Evolutionary conservation across 2,113 vertebrate genomes (phyloP), one percentile per base, ranked within the genome.

Genomic region (Coreoperca whiteheadi): DNA sequence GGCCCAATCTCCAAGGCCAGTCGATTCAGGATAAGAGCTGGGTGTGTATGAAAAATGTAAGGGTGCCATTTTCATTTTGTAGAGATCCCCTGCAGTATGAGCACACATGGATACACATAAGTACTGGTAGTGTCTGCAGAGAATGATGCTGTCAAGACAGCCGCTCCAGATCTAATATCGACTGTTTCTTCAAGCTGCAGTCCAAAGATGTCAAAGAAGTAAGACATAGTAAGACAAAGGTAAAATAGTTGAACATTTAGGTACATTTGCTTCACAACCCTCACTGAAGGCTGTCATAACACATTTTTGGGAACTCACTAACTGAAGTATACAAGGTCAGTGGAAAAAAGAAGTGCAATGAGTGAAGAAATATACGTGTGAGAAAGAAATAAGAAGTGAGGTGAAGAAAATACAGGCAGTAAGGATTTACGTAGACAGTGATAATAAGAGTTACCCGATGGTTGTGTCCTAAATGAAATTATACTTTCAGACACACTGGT

Each of bases 31-130:
- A 79, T 39, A 74, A 79, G 30, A 53, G 56, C 71, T 65, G 37
- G 0, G 18, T n/a, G 30, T 46, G 25, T 46, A 67, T 85, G 21
- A 85, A 89, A 85, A 76, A 85, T 75, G 18, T 4, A 83, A 68
- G 59, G 53, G 51, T 74, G 32, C 43, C 46, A 66, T 80, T 88
- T 88, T 51, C 71, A 75, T 82, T 56, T 61, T 75, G 64, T 64
- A 39, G 14, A 59, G 60, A 66, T 34, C 59, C 41, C 72, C 63
- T 64, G 69, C 23, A 57, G 73, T 5, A 51, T 30, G 21, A 68
- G 30, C 43, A 74, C 11, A 28, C 74, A 74, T 61, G 41, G 59
- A 57, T 63, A 68, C 43, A 80, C 30, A 77, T 41, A n/a, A 32
- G 6, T n/a, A 34, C 12, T 67, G 32, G n/a, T 28, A 48, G 16